A percentile compares a stretch with the other conserved stretches of the same genome.
These are phyloP conservation scores for Acestrorhynchus altus DNA, from an alignment of 2,797 vertebrate genomes.

Conservation along the genomic window DNA sequence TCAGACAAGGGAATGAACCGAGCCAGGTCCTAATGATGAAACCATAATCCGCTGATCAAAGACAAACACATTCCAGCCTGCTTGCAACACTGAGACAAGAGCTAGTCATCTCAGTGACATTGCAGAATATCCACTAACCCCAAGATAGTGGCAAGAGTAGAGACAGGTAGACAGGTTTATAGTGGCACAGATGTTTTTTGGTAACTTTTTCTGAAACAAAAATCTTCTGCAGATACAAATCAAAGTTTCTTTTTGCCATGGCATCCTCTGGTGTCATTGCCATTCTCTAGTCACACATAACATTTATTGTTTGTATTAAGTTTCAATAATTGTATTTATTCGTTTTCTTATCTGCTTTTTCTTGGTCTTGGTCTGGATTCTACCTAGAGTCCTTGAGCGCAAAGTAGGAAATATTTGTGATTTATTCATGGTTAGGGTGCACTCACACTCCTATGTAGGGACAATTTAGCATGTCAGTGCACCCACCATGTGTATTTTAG, in stretches of 20 bases:
- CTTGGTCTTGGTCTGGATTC: no score
- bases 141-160: background rate
- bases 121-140: constrained; percentile 7
- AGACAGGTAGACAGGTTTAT: background rate
- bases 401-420: no score
- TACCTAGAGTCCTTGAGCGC: no score
- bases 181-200: background rate
- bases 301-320: background rate
- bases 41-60: constrained; percentile 75
- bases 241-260: background rate
- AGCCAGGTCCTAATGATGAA: constrained; percentile 62
- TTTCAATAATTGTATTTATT: no score
- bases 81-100: constrained; percentile 50
- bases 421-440: no score
- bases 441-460: no score
- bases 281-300: background rate
- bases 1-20: constrained; percentile 63
- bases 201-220: no score
- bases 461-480: no score
- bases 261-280: background rate
- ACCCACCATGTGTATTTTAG: no score
- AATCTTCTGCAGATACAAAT: background rate
- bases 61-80: constrained; percentile 67
- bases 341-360: no score
- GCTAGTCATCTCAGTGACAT: constrained; percentile 35